A percentile compares a stretch with the other conserved stretches of the same genome.
phyloP scores from a whole-genome alignment of 2,888 invertebrate species.

The Acanthacorydalis orientalis region DNA sequence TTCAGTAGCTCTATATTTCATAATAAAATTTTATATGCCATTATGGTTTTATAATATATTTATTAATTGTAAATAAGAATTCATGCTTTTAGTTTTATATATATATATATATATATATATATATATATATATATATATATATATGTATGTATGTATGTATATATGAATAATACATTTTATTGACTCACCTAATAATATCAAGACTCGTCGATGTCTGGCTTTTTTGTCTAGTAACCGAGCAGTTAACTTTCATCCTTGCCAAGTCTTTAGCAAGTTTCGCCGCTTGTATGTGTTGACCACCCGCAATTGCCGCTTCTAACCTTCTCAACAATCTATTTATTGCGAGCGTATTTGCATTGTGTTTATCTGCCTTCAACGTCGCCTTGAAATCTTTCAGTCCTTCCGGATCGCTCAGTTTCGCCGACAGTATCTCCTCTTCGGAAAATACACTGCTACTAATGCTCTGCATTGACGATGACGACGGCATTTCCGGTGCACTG shows the following conservation, averaged over 20 bases:
- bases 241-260: conserved; percentile 57
- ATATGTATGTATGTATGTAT: too few species aligned
- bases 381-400: conserved; percentile 12
- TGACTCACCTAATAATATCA: too few species aligned
- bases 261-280: conserved; percentile 60
- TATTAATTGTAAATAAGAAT: too few species aligned
- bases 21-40: too few species aligned
- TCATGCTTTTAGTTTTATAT: too few species aligned
- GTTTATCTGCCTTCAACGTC: conserved; percentile 9
- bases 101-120: too few species aligned
- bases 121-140: too few species aligned
- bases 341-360: conserved; percentile 31
- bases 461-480: conserved; percentile 1
- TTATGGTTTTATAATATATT: too few species aligned
- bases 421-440: conserved; percentile 9
- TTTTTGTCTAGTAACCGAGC: conserved; percentile 41
- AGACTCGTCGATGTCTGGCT: neutral
- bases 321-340: conserved; percentile 47
- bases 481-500: neutral
- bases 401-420: conserved; percentile 9
- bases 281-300: conserved; percentile 58
- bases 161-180: too few species aligned
- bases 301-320: conserved; percentile 60
- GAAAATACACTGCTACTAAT: conserved; percentile 8
- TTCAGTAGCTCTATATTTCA: too few species aligned